Evolutionary conservation across 2,113 vertebrate species (phyloP).

Genomic region (Ophthalmolycus amberensis): DNA sequence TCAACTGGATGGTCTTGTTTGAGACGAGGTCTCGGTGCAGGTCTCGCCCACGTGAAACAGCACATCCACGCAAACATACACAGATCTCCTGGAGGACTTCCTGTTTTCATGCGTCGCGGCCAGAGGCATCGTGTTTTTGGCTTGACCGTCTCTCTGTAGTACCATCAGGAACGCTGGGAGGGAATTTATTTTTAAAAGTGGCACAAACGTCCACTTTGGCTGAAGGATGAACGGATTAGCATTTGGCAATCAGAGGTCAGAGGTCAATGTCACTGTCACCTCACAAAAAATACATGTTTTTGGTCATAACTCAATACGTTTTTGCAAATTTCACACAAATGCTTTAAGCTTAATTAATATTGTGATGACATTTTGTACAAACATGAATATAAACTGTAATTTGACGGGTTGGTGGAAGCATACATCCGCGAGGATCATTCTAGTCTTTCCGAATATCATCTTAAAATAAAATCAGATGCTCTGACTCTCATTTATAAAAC

Average conservation of each 20-base stretch:
- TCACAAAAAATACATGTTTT: not conserved
- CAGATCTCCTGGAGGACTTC: not conserved
- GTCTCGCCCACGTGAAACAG: not conserved
- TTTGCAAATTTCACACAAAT: not conserved
- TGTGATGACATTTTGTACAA: not conserved
- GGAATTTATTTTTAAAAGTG: not conserved
- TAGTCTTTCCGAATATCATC: not conserved
- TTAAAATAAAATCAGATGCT: constrained; percentile 4
- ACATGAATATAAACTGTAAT: not conserved
- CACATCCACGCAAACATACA: not conserved
- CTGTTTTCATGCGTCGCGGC: not conserved
- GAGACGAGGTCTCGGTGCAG: not conserved
- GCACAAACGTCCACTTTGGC: not conserved
- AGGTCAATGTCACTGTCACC: too few species aligned
- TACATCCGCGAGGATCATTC: not conserved
- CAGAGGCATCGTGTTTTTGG: not conserved
- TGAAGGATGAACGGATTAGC: not conserved
- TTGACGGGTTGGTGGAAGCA: not conserved
- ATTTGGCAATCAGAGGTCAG: not conserved
- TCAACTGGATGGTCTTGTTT: not conserved
- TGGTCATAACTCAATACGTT: not conserved
- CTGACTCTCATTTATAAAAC: constrained; percentile 9
- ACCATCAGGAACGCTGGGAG: not conserved
- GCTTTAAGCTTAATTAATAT: not conserved
- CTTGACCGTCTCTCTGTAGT: not conserved